Conservation (phyloP, 2,797 vertebrate species). For the Amblyopsis hoosieri region DNA sequence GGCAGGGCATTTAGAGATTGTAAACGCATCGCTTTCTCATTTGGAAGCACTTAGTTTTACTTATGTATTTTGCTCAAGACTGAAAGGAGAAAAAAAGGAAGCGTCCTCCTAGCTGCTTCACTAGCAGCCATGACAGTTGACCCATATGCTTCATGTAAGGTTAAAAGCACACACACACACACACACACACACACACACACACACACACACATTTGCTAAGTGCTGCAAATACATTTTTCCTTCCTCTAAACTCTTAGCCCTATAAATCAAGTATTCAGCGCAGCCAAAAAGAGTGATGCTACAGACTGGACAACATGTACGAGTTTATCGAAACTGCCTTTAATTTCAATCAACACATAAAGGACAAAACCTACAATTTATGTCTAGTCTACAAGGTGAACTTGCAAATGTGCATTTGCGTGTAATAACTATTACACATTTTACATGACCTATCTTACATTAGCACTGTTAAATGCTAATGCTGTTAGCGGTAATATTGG, state of each 20-base stretch:
- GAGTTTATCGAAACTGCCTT: slow-evolving; percentile 21
- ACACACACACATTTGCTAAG: slow-evolving; percentile 22
- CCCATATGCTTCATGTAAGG: slow-evolving; percentile 23
- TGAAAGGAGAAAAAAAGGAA: slow-evolving; percentile 23
- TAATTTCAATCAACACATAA: no score
- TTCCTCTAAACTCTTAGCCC: slow-evolving; percentile 15
- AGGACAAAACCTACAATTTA: neutral
- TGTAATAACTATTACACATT: no score
- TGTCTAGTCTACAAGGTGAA: neutral
- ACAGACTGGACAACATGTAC: slow-evolving; percentile 21
- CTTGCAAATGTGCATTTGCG: no score
- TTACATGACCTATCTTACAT: no score
- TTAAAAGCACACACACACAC: slow-evolving; percentile 39
- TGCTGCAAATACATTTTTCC: slow-evolving; percentile 24
- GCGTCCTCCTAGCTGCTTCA: slow-evolving; percentile 25
- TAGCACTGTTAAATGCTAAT: no score
- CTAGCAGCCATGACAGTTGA: slow-evolving; percentile 41
- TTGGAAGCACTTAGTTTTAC: slow-evolving; percentile 16
- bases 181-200: slow-evolving; percentile 14
- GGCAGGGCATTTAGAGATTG: slow-evolving; percentile 12
- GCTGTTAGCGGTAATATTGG: no score
- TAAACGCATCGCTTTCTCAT: slow-evolving; percentile 32
- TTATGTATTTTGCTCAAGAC: slow-evolving; percentile 15
- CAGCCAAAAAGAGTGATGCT: slow-evolving; percentile 39
- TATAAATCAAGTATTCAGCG: slow-evolving; percentile 43